Conservation (phyloP, 2,797 vertebrate genomes). For the Myiotriccus ornatus region DNA sequence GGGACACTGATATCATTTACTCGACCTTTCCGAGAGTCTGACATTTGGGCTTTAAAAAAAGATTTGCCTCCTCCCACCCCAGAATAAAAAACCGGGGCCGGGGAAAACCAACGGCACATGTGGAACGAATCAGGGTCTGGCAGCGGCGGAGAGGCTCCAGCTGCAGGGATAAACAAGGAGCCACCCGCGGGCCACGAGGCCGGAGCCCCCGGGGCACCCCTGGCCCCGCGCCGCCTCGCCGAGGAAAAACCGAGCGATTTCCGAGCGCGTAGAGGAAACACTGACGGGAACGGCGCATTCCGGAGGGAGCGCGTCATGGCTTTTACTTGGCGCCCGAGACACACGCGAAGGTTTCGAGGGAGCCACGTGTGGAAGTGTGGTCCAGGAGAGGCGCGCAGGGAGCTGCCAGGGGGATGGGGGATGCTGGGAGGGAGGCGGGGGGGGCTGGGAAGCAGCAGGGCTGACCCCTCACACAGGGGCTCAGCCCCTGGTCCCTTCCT, state of each 20-base stretch:
- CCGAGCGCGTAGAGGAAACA: conserved; percentile 23
- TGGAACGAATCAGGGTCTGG: conserved; percentile 20
- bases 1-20: not conserved
- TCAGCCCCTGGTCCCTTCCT: not conserved
- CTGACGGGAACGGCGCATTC: conserved; percentile 19
- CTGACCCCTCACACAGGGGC: rapidly evolving
- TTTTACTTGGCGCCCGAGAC: not conserved
- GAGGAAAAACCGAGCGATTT: not conserved
- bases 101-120: not conserved
- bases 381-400: not conserved
- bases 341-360: not conserved
- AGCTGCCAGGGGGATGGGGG: not conserved
- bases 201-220: not conserved
- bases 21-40: not conserved
- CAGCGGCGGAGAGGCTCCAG: not conserved
- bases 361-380: conserved; percentile 21
- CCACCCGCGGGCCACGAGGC: not conserved
- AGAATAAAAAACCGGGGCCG: not conserved
- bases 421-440: not conserved
- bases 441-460: not conserved
- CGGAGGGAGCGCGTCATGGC: conserved; percentile 29
- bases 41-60: not conserved
- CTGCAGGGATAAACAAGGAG: conserved; percentile 27
- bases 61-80: not conserved
- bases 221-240: not conserved